phyloP scores from a whole-genome alignment of 2,113 vertebrate species.

The Lathamus discolor region DNA sequence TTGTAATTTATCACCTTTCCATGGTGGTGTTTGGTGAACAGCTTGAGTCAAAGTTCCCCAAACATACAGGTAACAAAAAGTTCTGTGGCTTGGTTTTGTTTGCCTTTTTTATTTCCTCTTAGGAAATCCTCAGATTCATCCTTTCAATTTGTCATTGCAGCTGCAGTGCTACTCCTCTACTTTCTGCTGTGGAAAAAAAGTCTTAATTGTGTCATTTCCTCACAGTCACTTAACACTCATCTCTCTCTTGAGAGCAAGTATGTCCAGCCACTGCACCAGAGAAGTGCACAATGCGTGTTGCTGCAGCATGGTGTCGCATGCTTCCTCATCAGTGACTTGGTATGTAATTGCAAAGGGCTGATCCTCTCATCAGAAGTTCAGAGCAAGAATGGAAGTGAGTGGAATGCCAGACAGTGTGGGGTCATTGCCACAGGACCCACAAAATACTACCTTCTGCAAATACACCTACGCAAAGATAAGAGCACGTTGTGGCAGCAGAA shows the following conservation, averaged over 20 bases:
- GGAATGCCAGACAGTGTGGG: background rate
- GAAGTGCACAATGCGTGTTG: accelerated
- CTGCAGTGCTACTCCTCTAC: background rate
- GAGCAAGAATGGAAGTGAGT: background rate
- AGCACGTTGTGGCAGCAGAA: background rate
- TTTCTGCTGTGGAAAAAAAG: background rate
- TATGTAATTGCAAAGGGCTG: background rate
- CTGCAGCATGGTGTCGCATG: background rate
- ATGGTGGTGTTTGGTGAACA: background rate
- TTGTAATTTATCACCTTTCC: background rate
- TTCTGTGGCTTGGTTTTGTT: background rate
- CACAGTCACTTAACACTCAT: accelerated
- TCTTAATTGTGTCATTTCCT: background rate
- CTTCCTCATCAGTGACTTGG: background rate
- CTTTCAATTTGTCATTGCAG: background rate
- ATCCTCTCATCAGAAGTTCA: background rate
- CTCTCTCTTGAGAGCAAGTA: background rate
- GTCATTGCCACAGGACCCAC: background rate
- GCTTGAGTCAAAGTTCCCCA: background rate
- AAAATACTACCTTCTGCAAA: background rate
- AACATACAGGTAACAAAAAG: background rate
- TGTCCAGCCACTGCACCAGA: background rate
- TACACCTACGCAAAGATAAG: background rate
- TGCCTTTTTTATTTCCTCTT: background rate
- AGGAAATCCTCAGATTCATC: background rate